Evolutionary conservation across 2,113 vertebrate species (phyloP).

Genomic region (Taurulus bubalis): DNA sequence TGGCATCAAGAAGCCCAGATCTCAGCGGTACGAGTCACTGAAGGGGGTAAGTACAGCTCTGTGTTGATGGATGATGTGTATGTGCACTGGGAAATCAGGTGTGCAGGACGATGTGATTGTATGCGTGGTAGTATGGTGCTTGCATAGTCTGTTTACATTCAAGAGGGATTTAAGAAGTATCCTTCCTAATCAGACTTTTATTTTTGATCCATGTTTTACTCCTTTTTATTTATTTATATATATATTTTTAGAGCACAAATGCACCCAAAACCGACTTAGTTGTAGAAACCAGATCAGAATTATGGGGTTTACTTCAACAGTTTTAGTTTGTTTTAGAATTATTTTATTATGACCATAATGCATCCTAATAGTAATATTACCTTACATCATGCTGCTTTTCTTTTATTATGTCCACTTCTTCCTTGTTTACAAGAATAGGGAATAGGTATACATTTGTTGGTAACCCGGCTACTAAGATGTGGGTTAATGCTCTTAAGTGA

Average conservation of each 20-base stretch:
- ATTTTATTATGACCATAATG: neutral
- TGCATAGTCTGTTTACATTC: neutral
- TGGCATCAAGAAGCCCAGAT: constrained; percentile 96
- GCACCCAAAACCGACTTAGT: no score
- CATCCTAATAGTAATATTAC: neutral
- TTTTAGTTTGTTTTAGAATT: neutral
- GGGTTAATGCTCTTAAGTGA: neutral
- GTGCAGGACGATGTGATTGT: neutral
- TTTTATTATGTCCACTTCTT: neutral
- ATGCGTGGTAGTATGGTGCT: neutral
- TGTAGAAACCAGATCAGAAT: neutral
- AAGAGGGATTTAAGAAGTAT: no score
- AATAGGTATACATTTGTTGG: neutral
- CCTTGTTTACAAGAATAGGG: neutral
- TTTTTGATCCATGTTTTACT: neutral
- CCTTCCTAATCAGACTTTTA: neutral
- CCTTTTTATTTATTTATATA: no score
- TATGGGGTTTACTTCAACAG: no score
- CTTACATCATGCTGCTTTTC: neutral
- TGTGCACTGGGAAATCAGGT: neutral
- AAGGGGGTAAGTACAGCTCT: constrained; percentile 87
- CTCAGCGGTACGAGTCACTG: constrained; percentile 92
- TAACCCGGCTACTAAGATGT: neutral
- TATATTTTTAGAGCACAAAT: no score
- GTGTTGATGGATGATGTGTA: neutral